phyloP scores from a whole-genome alignment of 2,888 invertebrate genomes.

The Callinectes sapidus region DNA sequence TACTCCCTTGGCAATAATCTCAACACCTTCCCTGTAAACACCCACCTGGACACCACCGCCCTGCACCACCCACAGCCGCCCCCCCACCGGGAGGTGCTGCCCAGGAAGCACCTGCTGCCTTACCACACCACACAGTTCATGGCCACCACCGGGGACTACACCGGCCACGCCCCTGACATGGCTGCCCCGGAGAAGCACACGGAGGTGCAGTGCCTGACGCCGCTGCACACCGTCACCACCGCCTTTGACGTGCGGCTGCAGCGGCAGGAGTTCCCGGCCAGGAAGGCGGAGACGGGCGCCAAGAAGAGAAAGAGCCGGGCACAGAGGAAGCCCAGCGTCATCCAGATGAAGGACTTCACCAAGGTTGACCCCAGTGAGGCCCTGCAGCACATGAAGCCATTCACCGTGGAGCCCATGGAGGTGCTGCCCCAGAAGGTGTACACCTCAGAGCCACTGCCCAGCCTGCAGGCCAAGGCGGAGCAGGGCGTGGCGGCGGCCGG shows the following conservation, averaged over 20 bases:
- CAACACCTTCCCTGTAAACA: slow-evolving; percentile 44
- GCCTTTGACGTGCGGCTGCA: slow-evolving; percentile 52
- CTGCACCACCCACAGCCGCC: not conserved
- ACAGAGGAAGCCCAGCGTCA: slow-evolving; percentile 70
- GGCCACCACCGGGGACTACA: slow-evolving; percentile 44
- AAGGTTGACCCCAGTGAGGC: slow-evolving; percentile 1
- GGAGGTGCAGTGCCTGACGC: slow-evolving; percentile 49
- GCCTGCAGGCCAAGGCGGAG: slow-evolving; percentile 29
- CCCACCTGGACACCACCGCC: slow-evolving; percentile 3
- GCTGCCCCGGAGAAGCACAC: slow-evolving; percentile 46
- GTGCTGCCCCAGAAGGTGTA: slow-evolving; percentile 27
- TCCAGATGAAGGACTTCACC: slow-evolving; percentile 63
- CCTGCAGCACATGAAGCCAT: slow-evolving; percentile 7
- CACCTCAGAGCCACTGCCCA: slow-evolving; percentile 8
- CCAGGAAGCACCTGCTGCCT: slow-evolving; percentile 42
- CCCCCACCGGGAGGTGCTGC: slow-evolving; percentile 38
- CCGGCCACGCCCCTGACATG: slow-evolving; percentile 44
- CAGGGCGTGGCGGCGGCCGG: not conserved
- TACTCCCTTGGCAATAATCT: slow-evolving; percentile 51
- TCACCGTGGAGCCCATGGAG: slow-evolving; percentile 35
- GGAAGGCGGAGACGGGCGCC: slow-evolving; percentile 66
- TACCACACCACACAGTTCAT: slow-evolving; percentile 54
- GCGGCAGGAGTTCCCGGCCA: slow-evolving; percentile 43
- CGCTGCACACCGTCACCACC: slow-evolving; percentile 43
- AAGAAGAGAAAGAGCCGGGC: slow-evolving; percentile 72